Evolutionary conservation across 2,113 vertebrate genomes (phyloP).

Genomic region (Porphyrio hochstetteri): DNA sequence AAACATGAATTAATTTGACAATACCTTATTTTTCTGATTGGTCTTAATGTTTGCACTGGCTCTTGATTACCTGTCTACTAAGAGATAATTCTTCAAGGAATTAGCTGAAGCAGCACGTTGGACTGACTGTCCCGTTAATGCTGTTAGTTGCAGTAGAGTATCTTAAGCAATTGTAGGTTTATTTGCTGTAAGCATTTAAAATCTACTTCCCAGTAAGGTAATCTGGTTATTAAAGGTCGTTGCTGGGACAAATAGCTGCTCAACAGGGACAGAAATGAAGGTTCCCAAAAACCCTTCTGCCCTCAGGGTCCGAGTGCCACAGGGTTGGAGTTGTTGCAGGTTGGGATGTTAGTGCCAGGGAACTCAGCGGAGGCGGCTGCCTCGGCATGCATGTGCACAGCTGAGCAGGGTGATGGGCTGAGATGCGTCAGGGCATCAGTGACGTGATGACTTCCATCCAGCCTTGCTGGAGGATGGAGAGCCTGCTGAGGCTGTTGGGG

Average conservation of each 20-base stretch:
- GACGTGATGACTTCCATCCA: background rate
- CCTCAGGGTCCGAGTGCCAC: background rate
- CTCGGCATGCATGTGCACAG: accelerated
- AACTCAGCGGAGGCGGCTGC: background rate
- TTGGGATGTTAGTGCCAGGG: background rate
- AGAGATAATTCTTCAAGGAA: background rate
- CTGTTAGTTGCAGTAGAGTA: background rate
- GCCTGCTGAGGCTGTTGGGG: background rate
- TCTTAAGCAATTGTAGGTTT: background rate
- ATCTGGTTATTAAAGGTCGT: background rate
- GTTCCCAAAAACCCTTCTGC: background rate
- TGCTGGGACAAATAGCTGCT: background rate
- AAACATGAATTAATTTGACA: background rate
- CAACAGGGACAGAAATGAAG: background rate
- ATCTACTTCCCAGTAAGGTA: background rate
- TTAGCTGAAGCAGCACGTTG: background rate
- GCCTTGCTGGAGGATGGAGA: background rate
- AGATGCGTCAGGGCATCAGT: background rate
- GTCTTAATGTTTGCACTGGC: background rate
- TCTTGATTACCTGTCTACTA: background rate
- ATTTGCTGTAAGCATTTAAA: background rate
- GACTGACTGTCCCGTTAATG: background rate
- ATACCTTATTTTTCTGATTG: background rate
- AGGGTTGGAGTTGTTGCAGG: background rate
- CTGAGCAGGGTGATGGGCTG: background rate